These are phyloP conservation scores for Darevskia nairensis DNA, from an alignment of 2,797 vertebrate species.

Conservation along the genomic window DNA sequence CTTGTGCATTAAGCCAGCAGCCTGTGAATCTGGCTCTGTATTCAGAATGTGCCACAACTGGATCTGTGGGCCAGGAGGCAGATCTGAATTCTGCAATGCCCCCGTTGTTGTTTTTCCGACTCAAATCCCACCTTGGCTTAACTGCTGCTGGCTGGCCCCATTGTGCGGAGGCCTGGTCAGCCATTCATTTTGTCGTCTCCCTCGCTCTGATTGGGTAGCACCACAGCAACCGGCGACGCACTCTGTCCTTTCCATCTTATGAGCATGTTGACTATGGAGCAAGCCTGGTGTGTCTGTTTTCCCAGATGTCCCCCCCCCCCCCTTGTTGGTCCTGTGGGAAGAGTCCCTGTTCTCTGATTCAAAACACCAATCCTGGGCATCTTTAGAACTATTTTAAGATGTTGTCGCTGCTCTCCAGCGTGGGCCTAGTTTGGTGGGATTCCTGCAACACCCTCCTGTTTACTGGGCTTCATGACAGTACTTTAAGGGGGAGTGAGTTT, in stretches of 20 bases:
- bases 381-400: not conserved
- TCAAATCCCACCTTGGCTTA: not conserved
- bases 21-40: too few relatives aligned
- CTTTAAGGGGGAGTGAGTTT: not conserved
- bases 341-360: not conserved
- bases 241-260: not conserved
- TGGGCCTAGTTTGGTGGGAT: rapidly evolving
- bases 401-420: not conserved
- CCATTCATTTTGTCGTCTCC: not conserved
- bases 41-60: not conserved
- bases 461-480: not conserved
- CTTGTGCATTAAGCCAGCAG: too few relatives aligned
- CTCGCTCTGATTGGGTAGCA: not conserved
- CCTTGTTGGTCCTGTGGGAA: not conserved
- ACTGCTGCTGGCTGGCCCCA: not conserved
- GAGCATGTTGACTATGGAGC: not conserved
- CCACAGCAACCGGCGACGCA: not conserved
- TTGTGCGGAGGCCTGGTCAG: not conserved
- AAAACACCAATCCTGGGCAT: not conserved
- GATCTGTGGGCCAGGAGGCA: not conserved
- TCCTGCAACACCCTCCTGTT: not conserved
- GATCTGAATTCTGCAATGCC: not conserved
- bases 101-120: not conserved
- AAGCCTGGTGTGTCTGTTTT: not conserved
- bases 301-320: not conserved